Percentiles rank a stretch among this genome's conserved stretches.
Conservation (phyloP, 1,140 invertebrate genomes). For the Cydia pomonella region DNA sequence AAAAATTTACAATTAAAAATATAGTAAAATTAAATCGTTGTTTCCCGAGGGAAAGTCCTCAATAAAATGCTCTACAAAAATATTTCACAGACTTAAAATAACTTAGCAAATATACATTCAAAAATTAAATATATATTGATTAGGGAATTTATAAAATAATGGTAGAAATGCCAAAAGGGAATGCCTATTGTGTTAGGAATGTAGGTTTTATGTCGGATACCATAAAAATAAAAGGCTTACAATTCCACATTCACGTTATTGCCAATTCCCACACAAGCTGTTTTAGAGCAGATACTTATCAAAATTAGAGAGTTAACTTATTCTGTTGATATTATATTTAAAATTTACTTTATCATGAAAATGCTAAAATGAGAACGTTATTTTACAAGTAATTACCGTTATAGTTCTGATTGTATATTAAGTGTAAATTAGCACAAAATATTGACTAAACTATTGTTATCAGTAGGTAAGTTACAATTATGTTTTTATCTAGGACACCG, state of each 20-base stretch:
- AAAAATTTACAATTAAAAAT: slow-evolving; percentile 74
- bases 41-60: slow-evolving; percentile 67
- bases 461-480: not conserved
- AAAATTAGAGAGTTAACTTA: slow-evolving; percentile 12
- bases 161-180: slow-evolving; percentile 58
- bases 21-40: slow-evolving; percentile 71
- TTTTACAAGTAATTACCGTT: not conserved
- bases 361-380: not conserved
- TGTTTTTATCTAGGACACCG: not conserved
- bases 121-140: slow-evolving; percentile 36
- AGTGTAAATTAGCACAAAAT: slow-evolving; percentile 16
- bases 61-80: slow-evolving; percentile 61
- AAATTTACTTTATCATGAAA: not conserved
- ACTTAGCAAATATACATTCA: slow-evolving; percentile 54
- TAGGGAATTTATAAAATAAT: slow-evolving; percentile 38
- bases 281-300: slow-evolving; percentile 24
- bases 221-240: slow-evolving; percentile 36
- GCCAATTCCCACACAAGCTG: slow-evolving; percentile 51
- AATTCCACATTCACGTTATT: slow-evolving; percentile 56
- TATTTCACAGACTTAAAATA: slow-evolving; percentile 61
- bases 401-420: not conserved
- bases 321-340: not conserved
- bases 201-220: slow-evolving; percentile 39
- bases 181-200: slow-evolving; percentile 58
- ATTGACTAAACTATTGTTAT: not conserved